A percentile compares a stretch with the other conserved stretches of the same genome.
phyloP scores from a whole-genome alignment of 2,888 invertebrate genomes.

The Pristionchus exspectatus region DNA sequence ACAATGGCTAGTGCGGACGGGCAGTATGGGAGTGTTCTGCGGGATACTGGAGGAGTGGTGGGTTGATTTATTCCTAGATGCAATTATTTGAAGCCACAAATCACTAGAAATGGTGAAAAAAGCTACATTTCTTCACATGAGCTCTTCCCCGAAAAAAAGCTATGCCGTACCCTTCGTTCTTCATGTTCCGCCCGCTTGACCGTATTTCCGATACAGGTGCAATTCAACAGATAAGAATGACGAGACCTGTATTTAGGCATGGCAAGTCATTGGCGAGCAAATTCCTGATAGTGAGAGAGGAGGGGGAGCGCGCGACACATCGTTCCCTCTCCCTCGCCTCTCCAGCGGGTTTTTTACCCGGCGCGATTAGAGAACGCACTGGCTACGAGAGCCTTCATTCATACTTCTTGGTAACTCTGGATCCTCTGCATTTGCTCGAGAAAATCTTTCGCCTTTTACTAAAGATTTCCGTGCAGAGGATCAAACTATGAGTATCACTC shows the following conservation, averaged over 20 bases:
- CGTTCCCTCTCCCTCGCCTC: background rate
- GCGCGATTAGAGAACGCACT: background rate
- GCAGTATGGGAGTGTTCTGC: slow-evolving; percentile 51
- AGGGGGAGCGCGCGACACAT: no score
- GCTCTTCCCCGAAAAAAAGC: no score
- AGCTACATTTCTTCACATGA: no score
- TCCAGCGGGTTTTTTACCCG: background rate
- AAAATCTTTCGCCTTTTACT: slow-evolving; percentile 69
- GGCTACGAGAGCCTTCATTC: no score
- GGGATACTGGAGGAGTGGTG: slow-evolving; percentile 50
- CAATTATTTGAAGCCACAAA: no score
- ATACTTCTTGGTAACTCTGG: background rate
- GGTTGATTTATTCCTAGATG: background rate
- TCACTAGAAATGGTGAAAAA: no score
- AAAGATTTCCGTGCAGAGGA: slow-evolving; percentile 68
- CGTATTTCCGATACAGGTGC: no score
- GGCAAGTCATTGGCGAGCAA: background rate
- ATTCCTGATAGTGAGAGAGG: no score
- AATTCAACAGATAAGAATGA: background rate
- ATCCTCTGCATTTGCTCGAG: slow-evolving; percentile 57
- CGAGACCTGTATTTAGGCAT: background rate
- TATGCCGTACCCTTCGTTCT: no score
- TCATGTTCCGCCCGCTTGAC: no score
- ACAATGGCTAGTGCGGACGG: slow-evolving; percentile 49
- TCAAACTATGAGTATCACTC: slow-evolving; percentile 55